Conservation (phyloP, 2,888 invertebrate species). For the Sphaerophoria rueppellii region DNA sequence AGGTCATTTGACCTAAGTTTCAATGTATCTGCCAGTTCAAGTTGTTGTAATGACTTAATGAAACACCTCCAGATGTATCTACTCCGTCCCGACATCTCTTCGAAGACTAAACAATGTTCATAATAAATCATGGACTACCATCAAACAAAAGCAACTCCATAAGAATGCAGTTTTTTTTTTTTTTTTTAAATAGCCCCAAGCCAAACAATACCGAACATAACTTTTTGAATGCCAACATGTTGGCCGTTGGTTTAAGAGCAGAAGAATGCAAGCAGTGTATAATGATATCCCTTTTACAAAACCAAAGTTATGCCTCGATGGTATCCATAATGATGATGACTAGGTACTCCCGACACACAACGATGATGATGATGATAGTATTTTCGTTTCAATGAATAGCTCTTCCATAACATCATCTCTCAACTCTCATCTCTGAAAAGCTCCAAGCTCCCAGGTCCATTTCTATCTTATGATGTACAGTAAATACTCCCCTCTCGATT, state of each 20-base stretch:
- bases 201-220: background rate
- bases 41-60: too few relatives aligned
- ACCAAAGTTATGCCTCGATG: constrained; percentile 46
- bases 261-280: constrained; percentile 18
- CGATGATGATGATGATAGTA: constrained; percentile 47
- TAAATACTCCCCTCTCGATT: background rate
- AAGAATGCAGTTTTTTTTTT: too few relatives aligned
- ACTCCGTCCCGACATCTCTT: too few relatives aligned
- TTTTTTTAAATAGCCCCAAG: background rate
- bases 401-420: constrained; percentile 27
- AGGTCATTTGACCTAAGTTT: too few relatives aligned
- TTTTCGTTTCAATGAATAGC: constrained; percentile 51
- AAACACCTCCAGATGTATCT: too few relatives aligned
- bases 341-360: constrained; percentile 30
- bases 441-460: background rate
- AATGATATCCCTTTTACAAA: constrained; percentile 23
- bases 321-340: constrained; percentile 61
- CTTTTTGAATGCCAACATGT: background rate
- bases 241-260: background rate
- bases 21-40: too few relatives aligned
- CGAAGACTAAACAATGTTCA: too few relatives aligned
- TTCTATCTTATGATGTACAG: background rate
- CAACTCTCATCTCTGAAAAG: background rate
- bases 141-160: too few relatives aligned
- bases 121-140: too few relatives aligned